A percentile compares a stretch with the other conserved stretches of the same genome.
Conservation (phyloP, 2,888 invertebrate species). For the Meiosimyza decipiens region DNA sequence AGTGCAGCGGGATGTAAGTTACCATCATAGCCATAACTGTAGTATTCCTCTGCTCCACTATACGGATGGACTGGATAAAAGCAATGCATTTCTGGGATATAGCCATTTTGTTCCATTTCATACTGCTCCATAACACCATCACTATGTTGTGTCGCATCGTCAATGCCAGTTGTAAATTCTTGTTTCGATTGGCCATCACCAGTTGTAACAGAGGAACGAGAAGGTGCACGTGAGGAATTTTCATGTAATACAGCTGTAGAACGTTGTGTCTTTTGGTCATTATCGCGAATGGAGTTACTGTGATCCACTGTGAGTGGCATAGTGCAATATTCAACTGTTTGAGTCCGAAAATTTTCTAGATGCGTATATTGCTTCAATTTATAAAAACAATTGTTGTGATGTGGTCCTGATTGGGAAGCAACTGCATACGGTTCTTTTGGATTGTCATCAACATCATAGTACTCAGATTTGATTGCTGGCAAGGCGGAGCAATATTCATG, state of each 20-base stretch:
- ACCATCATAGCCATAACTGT: conserved; percentile 48
- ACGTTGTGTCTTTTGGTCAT: conserved; percentile 7
- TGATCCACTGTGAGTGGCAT: conserved; percentile 54
- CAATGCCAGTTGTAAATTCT: neutral
- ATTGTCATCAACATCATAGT: conserved; percentile 43
- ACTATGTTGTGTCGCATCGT: neutral
- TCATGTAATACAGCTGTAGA: conserved; percentile 2
- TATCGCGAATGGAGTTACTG: conserved; percentile 21
- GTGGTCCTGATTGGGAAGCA: conserved; percentile 22
- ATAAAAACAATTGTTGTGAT: conserved; percentile 46
- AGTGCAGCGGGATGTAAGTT: conserved; percentile 46
- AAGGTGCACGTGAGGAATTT: conserved; percentile 13
- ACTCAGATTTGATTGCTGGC: conserved; percentile 23
- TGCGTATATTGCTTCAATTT: conserved; percentile 54
- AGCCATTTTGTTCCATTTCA: conserved; percentile 41
- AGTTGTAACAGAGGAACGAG: conserved; percentile 28
- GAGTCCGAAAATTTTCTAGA: conserved; percentile 54
- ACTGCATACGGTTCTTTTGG: conserved; percentile 37
- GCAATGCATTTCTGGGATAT: conserved; percentile 45
- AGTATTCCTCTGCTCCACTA: conserved; percentile 47
- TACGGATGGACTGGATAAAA: conserved; percentile 47
- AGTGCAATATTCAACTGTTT: conserved; percentile 51
- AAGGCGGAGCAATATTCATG: conserved; percentile 43
- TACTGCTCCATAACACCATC: conserved; percentile 27
- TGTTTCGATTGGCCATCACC: neutral